Evolutionary conservation across 2,888 invertebrate genomes (phyloP).

Genomic region (Lordiphosa fenestrarum): DNA sequence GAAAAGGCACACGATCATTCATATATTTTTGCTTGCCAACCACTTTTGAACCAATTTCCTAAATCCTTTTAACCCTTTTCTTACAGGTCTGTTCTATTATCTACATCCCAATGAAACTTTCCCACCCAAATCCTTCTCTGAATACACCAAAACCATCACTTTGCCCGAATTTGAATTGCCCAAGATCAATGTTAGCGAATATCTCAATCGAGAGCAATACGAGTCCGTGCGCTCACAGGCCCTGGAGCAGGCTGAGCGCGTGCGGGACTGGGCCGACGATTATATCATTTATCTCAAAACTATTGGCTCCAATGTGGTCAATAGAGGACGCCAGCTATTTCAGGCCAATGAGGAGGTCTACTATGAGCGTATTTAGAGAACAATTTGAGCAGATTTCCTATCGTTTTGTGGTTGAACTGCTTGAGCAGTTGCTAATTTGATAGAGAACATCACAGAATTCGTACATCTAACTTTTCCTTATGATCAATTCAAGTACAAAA

Average conservation of each 20-base stretch:
- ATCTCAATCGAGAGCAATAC: conserved; percentile 68
- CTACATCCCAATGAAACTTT: conserved; percentile 79
- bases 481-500: conserved; percentile 64
- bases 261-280: conserved; percentile 80
- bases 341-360: conserved; percentile 60
- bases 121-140: conserved; percentile 75
- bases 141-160: conserved; percentile 66
- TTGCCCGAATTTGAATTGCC: conserved; percentile 73
- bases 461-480: conserved; percentile 13
- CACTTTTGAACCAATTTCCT: conserved; percentile 6
- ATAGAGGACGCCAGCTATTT: conserved; percentile 81
- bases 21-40: conserved; percentile 33
- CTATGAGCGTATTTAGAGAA: conserved; percentile 69
- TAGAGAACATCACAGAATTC: conserved; percentile 1
- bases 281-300: conserved; percentile 81
- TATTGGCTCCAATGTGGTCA: conserved; percentile 82
- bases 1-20: neutral
- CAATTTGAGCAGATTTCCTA: conserved; percentile 40
- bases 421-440: conserved; percentile 52
- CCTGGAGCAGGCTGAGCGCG: conserved; percentile 81
- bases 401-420: conserved; percentile 59
- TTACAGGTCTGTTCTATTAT: conserved; percentile 79
- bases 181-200: conserved; percentile 70
- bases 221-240: conserved; percentile 81
- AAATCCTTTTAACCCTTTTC: conserved; percentile 37